These are phyloP conservation scores for Tupaia tana DNA, from an alignment of 2,113 vertebrate species.

Conservation along the genomic window DNA sequence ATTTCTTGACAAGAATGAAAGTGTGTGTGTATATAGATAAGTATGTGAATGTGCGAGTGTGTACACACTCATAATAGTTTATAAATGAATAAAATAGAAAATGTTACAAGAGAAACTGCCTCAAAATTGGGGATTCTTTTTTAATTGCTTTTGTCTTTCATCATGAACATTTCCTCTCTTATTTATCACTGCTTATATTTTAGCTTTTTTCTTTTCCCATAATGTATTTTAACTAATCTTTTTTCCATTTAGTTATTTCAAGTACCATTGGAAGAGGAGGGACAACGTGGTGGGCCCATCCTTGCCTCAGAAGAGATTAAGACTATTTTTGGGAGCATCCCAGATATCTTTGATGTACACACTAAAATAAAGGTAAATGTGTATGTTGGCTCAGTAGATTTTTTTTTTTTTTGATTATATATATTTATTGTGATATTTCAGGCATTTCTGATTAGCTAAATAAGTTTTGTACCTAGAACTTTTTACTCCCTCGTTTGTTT, in stretches of 20 bases:
- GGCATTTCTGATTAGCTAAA: not conserved
- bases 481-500: not conserved
- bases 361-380: slow-evolving; percentile 94
- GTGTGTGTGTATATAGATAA: not conserved
- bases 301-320: slow-evolving; percentile 98
- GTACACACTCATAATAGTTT: not conserved
- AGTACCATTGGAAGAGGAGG: slow-evolving; percentile 95
- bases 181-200: not conserved
- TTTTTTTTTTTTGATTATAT: not conserved
- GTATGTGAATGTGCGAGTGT: not conserved
- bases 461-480: slow-evolving; percentile 11
- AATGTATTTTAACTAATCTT: not conserved
- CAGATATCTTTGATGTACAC: slow-evolving; percentile 97
- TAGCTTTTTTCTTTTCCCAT: not conserved
- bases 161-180: not conserved
- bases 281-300: slow-evolving; percentile 96
- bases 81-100: slow-evolving; percentile 31
- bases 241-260: slow-evolving; percentile 92
- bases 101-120: not conserved
- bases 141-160: slow-evolving; percentile 7
- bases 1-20: not conserved
- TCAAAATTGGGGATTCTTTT: slow-evolving; percentile 1
- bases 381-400: not conserved
- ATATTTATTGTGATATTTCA: slow-evolving; percentile 28
- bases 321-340: slow-evolving; percentile 98